Conservation (phyloP, 2,888 invertebrate species). For the Augochlorella aurata region DNA sequence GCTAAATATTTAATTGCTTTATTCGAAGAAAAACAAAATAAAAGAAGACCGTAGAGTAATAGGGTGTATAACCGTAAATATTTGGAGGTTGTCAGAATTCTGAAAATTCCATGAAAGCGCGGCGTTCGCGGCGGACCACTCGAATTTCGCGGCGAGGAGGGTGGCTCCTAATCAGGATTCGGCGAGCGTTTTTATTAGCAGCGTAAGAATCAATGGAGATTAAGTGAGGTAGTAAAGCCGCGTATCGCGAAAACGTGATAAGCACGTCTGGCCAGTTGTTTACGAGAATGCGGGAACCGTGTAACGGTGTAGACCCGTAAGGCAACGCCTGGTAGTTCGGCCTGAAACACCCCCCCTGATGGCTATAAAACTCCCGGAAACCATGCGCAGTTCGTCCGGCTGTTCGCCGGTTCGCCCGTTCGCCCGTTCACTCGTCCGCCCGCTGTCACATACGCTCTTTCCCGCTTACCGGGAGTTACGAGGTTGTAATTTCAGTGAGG, state of each 20-base stretch:
- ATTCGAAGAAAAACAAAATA: too few relatives aligned
- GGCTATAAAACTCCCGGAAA: constrained; percentile 75
- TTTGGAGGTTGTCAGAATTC: neutral
- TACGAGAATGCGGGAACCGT: constrained; percentile 78
- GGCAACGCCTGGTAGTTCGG: constrained; percentile 66
- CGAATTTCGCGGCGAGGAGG: neutral
- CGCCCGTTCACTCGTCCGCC: constrained; percentile 69
- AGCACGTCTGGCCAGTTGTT: constrained; percentile 69
- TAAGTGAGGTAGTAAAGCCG: constrained; percentile 42
- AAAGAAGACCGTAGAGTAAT: too few relatives aligned
- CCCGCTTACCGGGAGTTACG: constrained; percentile 79
- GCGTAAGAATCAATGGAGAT: constrained; percentile 52
- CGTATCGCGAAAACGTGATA: constrained; percentile 65
- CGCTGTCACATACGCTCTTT: constrained; percentile 77
- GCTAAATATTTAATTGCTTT: too few relatives aligned
- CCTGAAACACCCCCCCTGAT: constrained; percentile 70
- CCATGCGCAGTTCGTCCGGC: constrained; percentile 67
- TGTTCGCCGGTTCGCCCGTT: constrained; percentile 65
- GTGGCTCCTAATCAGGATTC: neutral
- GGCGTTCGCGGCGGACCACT: neutral
- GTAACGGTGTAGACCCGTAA: constrained; percentile 72
- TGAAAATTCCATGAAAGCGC: neutral
- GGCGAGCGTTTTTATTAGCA: constrained; percentile 47
- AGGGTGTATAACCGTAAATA: too few relatives aligned
- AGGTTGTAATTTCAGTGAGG: constrained; percentile 76